phyloP scores from a whole-genome alignment of 2,888 invertebrate genomes.

The Dryobota labecula region DNA sequence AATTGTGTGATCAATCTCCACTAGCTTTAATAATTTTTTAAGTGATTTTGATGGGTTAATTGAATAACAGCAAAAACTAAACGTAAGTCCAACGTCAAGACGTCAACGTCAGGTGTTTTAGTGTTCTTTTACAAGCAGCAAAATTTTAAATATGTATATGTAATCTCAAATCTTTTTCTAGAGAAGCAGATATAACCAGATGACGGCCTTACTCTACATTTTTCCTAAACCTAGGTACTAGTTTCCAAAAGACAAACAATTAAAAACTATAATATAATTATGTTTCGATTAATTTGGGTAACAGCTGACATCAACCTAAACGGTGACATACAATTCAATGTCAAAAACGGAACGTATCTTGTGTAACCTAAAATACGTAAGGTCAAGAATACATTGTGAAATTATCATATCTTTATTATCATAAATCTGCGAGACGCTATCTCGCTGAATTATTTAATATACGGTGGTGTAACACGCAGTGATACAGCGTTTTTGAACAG shows the following conservation, averaged over 20 bases:
- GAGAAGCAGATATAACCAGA: too few species aligned
- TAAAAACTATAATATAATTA: too few species aligned
- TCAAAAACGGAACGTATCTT: conserved; percentile 50
- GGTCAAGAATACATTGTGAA: conserved; percentile 60
- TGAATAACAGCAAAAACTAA: conserved; percentile 12
- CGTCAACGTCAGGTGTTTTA: conserved; percentile 30
- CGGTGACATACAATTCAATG: conserved; percentile 28
- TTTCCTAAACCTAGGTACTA: rapidly evolving
- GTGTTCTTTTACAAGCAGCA: conserved; percentile 12
- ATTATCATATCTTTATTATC: conserved; percentile 62
- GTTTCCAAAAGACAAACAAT: neutral
- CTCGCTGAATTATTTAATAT: conserved; percentile 54
- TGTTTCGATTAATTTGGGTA: neutral
- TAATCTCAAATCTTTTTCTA: neutral
- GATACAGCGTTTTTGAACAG: conserved; percentile 56
- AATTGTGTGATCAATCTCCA: too few species aligned
- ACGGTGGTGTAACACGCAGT: conserved; percentile 46
- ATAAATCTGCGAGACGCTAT: conserved; percentile 48
- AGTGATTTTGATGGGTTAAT: neutral
- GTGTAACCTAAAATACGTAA: conserved; percentile 63
- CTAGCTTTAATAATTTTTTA: neutral
- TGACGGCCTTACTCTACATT: neutral
- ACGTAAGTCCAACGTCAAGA: conserved; percentile 40
- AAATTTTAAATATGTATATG: neutral
- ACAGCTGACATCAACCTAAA: neutral